Evolutionary conservation across 2,888 invertebrate genomes (phyloP), one percentile per base, ranked within the genome.

Genomic region (Rhamphomyia laevipes): DNA sequence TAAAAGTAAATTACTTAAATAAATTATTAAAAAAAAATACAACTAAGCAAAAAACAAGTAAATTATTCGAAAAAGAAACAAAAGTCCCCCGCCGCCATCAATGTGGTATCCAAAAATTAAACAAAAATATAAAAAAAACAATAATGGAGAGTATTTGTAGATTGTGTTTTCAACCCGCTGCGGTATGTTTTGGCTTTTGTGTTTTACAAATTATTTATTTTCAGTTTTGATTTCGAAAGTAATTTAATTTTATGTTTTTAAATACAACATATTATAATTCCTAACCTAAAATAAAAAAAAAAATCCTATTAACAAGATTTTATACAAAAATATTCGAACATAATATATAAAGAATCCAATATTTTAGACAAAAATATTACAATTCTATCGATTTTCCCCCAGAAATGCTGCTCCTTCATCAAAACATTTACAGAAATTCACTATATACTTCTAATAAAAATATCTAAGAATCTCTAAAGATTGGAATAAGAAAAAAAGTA

Each of bases 101-200:
- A 40, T 40, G 40, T 40, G 17, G 17, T 40, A 7, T 9, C 23
- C 23, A 27, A 27, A 5, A 27, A 35, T 33, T 33, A 33, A 35
- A 35, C 10, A 35, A n/a, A n/a, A n/a, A 35, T 13, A 35, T 5
- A 35, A n/a, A n/a, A 35, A 35, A n/a, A 35, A 42, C 15, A 42
- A 42, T 23, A 21, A 69, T 69, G 68, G 68, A 69, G 63, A 66
- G 64, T 59, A 67, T 69, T 59, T 69, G 68, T 62, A 67, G 70
- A 62, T 63, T 70, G 56, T 69, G 68, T 57, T 69, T 69, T 59
- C 68, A 69, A 59, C 66, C 68, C 62, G 70, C 69, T 58, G 66
- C 63, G 62, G 64, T 64, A 58, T 43, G 11, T 44, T 47, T 42
- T 43, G 40, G 27, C 47, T 50, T 37, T 45, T 40, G 13, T 31